Conservation (phyloP, 1,140 invertebrate species). For the Schlechtendalia chinensis region DNA sequence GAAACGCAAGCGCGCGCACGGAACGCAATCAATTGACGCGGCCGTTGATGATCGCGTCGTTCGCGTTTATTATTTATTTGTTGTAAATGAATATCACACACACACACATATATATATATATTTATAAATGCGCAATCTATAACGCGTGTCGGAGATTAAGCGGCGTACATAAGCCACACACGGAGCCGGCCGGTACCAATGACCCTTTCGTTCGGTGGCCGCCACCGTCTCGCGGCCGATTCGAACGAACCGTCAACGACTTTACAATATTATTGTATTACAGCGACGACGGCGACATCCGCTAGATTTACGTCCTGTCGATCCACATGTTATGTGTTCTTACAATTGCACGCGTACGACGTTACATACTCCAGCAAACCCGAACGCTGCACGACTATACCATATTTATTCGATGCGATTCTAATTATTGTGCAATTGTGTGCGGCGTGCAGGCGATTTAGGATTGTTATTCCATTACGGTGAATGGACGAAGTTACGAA, state of each 20-base stretch:
- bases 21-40: no score
- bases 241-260: neutral
- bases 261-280: no score
- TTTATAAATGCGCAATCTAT: neutral
- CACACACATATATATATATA: no score
- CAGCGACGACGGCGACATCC: neutral
- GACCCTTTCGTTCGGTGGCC: neutral
- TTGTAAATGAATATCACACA: neutral
- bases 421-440: neutral
- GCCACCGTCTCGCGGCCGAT: neutral
- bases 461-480: no score
- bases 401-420: neutral
- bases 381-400: no score
- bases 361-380: no score
- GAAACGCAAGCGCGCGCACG: neutral
- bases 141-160: neutral
- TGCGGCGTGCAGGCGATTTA: no score
- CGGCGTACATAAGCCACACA: neutral
- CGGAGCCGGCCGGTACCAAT: constrained; percentile 3
- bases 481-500: no score
- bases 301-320: neutral
- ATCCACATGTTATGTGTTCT: neutral
- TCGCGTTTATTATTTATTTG: constrained; percentile 7
- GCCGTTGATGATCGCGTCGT: no score
- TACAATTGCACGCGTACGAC: neutral